These are phyloP conservation scores for Drosophila gunungcola DNA, from an alignment of 1,140 invertebrate species.

Conservation along the genomic window DNA sequence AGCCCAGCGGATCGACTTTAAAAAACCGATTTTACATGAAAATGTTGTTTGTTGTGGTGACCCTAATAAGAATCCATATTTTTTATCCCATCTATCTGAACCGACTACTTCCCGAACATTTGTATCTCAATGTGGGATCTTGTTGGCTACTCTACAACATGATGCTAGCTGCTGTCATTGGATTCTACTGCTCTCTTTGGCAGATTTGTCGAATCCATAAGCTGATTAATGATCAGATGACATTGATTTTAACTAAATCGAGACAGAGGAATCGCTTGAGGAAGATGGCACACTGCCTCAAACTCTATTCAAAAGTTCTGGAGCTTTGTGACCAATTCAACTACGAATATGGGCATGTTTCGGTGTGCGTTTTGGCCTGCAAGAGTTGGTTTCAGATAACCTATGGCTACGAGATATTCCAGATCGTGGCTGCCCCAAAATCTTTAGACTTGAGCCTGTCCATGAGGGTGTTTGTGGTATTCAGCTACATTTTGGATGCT, in stretches of 20 bases:
- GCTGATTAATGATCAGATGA: conserved; percentile 21
- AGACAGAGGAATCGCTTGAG: background rate
- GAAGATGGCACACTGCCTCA: background rate
- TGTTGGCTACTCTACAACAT: conserved; percentile 40
- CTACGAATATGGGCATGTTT: conserved; percentile 2
- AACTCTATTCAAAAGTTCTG: conserved; percentile 16
- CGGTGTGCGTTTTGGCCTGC: conserved; percentile 31
- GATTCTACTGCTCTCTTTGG: conserved; percentile 34
- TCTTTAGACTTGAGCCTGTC: conserved; percentile 13
- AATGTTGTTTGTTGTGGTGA: conserved; percentile 17
- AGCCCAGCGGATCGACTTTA: background rate
- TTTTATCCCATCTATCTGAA: conserved; percentile 41
- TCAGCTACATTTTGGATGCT: conserved; percentile 34
- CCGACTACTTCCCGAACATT: background rate
- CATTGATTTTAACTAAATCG: background rate
- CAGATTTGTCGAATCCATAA: conserved; percentile 34
- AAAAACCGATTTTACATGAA: conserved; percentile 9
- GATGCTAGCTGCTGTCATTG: conserved; percentile 21
- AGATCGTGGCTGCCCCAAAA: conserved; percentile 25
- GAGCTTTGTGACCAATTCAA: background rate
- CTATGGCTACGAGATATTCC: conserved; percentile 44
- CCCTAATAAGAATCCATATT: conserved; percentile 18
- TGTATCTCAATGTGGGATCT: conserved; percentile 17
- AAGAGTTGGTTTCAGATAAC: conserved; percentile 50
- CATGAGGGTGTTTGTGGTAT: conserved; percentile 22